Percentiles rank a stretch among this genome's conserved stretches.
phyloP scores from a whole-genome alignment of 2,888 invertebrate species.

The Oxyteleia sp. region DNA sequence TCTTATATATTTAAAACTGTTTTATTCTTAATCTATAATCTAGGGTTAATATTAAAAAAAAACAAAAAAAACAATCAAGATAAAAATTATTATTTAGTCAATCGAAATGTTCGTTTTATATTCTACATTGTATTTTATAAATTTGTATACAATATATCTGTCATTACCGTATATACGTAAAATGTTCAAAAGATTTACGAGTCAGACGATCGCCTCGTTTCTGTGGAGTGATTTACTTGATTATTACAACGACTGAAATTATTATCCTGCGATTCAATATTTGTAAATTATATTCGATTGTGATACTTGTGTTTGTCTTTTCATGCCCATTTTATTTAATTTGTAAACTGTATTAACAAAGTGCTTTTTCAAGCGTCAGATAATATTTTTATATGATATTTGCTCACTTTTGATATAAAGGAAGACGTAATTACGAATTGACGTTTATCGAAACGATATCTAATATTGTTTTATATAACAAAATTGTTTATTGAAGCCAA shows the following conservation, averaged over 20 bases:
- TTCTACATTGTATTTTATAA: too few species aligned
- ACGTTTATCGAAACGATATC: slow-evolving; percentile 25
- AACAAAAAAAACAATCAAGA: too few species aligned
- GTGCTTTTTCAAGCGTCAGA: slow-evolving; percentile 41
- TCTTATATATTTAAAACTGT: too few species aligned
- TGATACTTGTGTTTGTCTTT: slow-evolving; percentile 44
- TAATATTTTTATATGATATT: slow-evolving; percentile 66
- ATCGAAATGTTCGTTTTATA: too few species aligned
- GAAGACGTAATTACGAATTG: slow-evolving; percentile 20
- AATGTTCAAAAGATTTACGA: too few species aligned
- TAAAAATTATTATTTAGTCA: too few species aligned
- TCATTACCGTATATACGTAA: too few species aligned
- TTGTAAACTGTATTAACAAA: slow-evolving; percentile 27
- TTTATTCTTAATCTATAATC: too few species aligned
- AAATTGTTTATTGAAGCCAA: slow-evolving; percentile 32
- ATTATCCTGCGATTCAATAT: slow-evolving; percentile 13
- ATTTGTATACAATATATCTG: too few species aligned
- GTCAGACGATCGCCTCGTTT: too few species aligned
- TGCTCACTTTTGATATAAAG: slow-evolving; percentile 57
- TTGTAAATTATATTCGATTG: slow-evolving; percentile 1
- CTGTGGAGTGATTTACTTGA: too few species aligned
- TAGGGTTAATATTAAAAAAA: too few species aligned
- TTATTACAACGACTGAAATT: slow-evolving; percentile 24
- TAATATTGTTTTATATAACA: slow-evolving; percentile 29
- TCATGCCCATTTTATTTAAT: slow-evolving; percentile 41